Percentiles rank a stretch among this genome's conserved stretches.
phyloP scores from a whole-genome alignment of 2,797 vertebrate genomes.

The Amazona ochrocephala region DNA sequence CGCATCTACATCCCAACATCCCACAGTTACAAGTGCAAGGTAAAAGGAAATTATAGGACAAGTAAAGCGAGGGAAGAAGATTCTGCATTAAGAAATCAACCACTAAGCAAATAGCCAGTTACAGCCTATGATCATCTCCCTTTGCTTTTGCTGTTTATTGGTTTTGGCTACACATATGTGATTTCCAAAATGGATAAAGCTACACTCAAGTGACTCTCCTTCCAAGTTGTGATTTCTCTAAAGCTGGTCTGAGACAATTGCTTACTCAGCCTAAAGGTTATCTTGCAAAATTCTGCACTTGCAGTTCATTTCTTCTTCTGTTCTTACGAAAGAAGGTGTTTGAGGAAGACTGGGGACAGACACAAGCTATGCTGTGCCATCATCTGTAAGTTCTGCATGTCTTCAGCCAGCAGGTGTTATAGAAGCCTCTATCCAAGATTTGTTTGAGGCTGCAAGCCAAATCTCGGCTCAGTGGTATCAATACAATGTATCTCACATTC shows the following conservation, averaged over 20 bases:
- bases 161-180: neutral
- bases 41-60: neutral
- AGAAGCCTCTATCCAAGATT: neutral
- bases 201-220: neutral
- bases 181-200: neutral
- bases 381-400: neutral
- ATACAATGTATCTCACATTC: neutral
- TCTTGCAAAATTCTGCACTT: neutral
- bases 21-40: neutral
- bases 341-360: neutral
- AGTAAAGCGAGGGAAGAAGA: neutral
- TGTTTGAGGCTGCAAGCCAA: neutral
- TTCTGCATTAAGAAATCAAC: neutral
- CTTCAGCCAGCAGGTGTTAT: neutral
- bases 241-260: neutral
- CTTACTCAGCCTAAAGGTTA: neutral
- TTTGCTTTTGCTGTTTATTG: neutral
- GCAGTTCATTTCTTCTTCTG: neutral
- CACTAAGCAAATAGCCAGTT: neutral
- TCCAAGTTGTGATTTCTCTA: neutral
- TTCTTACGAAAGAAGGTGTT: neutral
- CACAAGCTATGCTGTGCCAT: neutral
- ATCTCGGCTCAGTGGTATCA: neutral
- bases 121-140: neutral
- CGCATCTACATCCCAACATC: neutral